These are phyloP conservation scores for Nomada lathburiana DNA, from an alignment of 2,888 invertebrate species.

Conservation along the genomic window DNA sequence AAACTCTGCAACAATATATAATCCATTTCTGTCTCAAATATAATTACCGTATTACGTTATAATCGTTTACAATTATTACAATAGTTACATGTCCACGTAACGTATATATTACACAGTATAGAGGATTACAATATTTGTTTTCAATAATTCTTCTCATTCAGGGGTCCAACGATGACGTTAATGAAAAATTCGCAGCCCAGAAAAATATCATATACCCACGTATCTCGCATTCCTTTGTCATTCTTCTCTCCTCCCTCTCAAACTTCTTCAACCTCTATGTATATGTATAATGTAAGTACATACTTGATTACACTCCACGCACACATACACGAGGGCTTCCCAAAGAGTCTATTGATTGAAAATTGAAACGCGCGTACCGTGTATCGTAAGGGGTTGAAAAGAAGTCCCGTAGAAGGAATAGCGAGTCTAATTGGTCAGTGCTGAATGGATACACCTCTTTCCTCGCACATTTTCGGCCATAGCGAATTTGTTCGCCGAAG, in stretches of 20 bases:
- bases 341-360: slow-evolving; percentile 35
- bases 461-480: no score
- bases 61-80: not conserved
- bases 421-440: no score
- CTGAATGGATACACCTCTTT: no score
- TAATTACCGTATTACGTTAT: slow-evolving; percentile 6
- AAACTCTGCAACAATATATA: not conserved
- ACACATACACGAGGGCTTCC: slow-evolving; percentile 51
- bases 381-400: slow-evolving; percentile 29
- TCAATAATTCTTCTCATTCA: not conserved
- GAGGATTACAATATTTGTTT: slow-evolving; percentile 10
- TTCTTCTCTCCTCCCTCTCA: not conserved
- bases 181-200: slow-evolving; percentile 45
- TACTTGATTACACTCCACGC: slow-evolving; percentile 36
- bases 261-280: slow-evolving; percentile 7
- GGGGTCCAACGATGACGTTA: slow-evolving; percentile 44
- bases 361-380: slow-evolving; percentile 55
- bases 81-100: slow-evolving; percentile 5
- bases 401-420: slow-evolving; percentile 1
- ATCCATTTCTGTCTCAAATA: not conserved
- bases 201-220: slow-evolving; percentile 51
- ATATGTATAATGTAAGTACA: not conserved
- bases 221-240: slow-evolving; percentile 7
- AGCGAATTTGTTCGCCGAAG: no score
- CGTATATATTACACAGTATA: not conserved